Evolutionary conservation across 2,888 invertebrate species (phyloP), one percentile per base, ranked within the genome.

Genomic region (Cryptus armator): DNA sequence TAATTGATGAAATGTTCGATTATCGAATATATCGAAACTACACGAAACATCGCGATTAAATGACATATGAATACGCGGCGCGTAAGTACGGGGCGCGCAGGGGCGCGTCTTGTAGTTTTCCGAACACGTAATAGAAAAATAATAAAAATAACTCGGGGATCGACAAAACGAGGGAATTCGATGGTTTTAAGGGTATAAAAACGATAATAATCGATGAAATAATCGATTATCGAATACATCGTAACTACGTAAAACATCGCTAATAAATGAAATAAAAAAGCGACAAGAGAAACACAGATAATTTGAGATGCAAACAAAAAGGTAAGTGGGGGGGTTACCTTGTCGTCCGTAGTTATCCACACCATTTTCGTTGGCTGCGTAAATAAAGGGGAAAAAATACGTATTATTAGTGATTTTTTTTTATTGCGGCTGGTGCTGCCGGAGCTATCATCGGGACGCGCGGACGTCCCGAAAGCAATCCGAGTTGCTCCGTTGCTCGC

Each of bases 281-380:
- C 68, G 64, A 70, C 44, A 83, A 84, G 53, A 81, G 51, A 67
- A 74, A 82, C 78, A 79, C 46, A 59, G 76, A 71, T 74, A 68
- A 75, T 29, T 75, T 29, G 46, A 56, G 43, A 81, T 64, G 67
- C 14, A 59, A 59, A 74, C 14, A 59, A 59, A 74, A 72, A 76
- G 37, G 77, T 77, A 56, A 76, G 32, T 64, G 67, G 16, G 44
- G 59, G 81, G 66, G 46, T 89, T 94, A 94, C 93, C 93, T 94
- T 91, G 90, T 94, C 93, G 84, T 94, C 92, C 90, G 77, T 87
- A 89, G 93, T 93, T 89, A 92, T 91, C 93, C 93, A 94, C 90
- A 93, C 93, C 93, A 94, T 94, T 92, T 91, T 93, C 91, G 90
- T 90, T 88, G 92, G 92, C 93, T 94, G 93, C 91, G 90, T 86